These are phyloP conservation scores for Bradypodion ventrale DNA, from an alignment of 2,797 vertebrate species.

Conservation along the genomic window DNA sequence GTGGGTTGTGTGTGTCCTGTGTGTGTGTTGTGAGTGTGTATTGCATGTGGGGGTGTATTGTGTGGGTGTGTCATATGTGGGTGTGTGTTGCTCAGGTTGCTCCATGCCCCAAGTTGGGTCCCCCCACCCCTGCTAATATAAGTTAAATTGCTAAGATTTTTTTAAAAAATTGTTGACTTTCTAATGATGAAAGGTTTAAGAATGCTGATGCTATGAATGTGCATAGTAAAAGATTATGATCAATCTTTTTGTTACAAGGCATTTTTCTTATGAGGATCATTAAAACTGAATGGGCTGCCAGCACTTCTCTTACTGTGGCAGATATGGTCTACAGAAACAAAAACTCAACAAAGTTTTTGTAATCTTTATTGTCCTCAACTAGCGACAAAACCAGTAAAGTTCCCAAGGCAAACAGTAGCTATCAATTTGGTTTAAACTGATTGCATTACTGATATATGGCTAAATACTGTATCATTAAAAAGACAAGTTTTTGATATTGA, in stretches of 20 bases:
- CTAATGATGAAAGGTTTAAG: constrained; percentile 18
- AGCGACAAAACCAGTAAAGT: constrained; percentile 44
- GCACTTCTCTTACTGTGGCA: constrained; percentile 54
- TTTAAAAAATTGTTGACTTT: constrained; percentile 44
- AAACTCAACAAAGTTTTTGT: constrained; percentile 42
- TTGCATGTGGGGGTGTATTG: too few relatives aligned
- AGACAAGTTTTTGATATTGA: neutral
- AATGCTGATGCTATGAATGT: constrained; percentile 54
- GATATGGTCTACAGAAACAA: neutral
- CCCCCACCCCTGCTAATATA: too few relatives aligned
- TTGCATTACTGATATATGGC: constrained; percentile 58
- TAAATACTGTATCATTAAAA: constrained; percentile 45
- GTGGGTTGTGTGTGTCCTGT: too few relatives aligned
- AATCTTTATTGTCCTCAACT: constrained; percentile 41
- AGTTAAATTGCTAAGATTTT: too few relatives aligned
- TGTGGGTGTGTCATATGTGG: too few relatives aligned
- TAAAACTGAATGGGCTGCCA: constrained; percentile 60
- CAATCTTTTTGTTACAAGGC: neutral
- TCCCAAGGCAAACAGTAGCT: constrained; percentile 45
- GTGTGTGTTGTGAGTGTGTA: too few relatives aligned
- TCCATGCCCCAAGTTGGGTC: too few relatives aligned
- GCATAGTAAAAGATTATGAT: neutral
- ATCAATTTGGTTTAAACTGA: constrained; percentile 55
- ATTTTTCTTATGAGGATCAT: constrained; percentile 33
- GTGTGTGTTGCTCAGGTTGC: too few relatives aligned